Conservation (phyloP, 2,113 vertebrate species). For the Xiphophorus couchianus region DNA sequence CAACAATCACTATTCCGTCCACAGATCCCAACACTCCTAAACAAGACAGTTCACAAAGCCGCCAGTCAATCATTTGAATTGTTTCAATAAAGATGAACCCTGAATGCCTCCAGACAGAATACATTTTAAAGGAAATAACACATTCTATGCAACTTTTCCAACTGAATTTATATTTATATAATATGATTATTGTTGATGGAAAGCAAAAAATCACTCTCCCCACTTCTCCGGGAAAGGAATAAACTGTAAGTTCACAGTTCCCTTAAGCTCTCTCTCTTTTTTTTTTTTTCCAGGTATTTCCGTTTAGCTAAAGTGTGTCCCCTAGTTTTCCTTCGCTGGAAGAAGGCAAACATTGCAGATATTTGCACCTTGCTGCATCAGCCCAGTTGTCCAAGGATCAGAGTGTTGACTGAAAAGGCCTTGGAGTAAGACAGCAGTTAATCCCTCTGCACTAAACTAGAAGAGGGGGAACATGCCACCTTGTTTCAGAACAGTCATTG, state of each 20-base stretch:
- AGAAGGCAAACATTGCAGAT: conserved; percentile 59
- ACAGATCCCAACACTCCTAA: conserved; percentile 20
- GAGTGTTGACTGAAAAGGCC: conserved; percentile 47
- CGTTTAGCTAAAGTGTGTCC: conserved; percentile 20
- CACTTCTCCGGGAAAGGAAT: conserved; percentile 19
- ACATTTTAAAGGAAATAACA: conserved; percentile 12
- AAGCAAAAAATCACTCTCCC: conserved; percentile 19
- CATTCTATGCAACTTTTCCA: conserved; percentile 11
- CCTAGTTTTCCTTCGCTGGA: conserved; percentile 54
- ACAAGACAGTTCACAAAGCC: conserved; percentile 16
- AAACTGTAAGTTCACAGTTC: conserved; percentile 4
- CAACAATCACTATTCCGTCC: conserved; percentile 28
- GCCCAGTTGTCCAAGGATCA: conserved; percentile 43
- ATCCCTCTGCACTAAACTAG: conserved; percentile 49
- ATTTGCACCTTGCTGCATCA: conserved; percentile 43
- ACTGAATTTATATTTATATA: conserved; percentile 59
- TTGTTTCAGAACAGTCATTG: conserved; percentile 59
- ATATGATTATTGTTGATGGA: conserved; percentile 39
- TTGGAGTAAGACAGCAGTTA: conserved; percentile 45
- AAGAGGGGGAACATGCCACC: conserved; percentile 29
- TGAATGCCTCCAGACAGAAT: conserved; percentile 12
- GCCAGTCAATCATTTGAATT: conserved; percentile 27
- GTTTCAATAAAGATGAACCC: conserved; percentile 14
- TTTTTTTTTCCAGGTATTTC: conserved; percentile 5
- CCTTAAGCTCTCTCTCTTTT: conserved; percentile 3